These are phyloP conservation scores for Leptopilina drosophilae DNA, from an alignment of 2,888 invertebrate genomes.

Conservation along the genomic window DNA sequence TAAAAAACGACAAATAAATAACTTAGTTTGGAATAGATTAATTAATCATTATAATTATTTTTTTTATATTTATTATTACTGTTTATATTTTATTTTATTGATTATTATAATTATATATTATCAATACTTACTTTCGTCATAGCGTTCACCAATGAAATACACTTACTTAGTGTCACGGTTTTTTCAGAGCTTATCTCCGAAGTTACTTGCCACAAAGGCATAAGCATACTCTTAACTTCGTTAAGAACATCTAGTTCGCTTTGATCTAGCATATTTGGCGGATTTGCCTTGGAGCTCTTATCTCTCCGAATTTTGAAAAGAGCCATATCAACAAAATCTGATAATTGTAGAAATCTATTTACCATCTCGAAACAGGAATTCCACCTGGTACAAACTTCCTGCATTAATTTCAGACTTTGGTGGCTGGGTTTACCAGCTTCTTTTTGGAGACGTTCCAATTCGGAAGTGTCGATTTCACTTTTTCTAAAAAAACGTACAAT, in stretches of 20 bases:
- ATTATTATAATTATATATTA: not conserved
- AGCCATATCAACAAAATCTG: not conserved
- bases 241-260: not conserved
- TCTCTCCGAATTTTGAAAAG: not conserved
- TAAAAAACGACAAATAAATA: not conserved
- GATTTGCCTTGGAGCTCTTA: not conserved
- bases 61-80: too few species aligned
- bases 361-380: conserved; percentile 19
- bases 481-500: conserved; percentile 20
- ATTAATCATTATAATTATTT: too few species aligned
- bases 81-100: too few species aligned
- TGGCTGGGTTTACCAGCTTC: not conserved
- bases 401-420: too few species aligned
- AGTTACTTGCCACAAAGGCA: not conserved
- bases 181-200: not conserved
- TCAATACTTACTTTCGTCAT: conserved; percentile 5
- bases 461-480: not conserved
- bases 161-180: conserved; percentile 8
- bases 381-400: too few species aligned
- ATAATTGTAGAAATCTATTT: not conserved
- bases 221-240: not conserved
- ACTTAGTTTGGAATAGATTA: too few species aligned
- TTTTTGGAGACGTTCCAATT: not conserved
- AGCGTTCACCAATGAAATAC: not conserved
- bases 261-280: not conserved